Base-by-base conservation (phyloP, 2,113 vertebrate genomes). In the Hypocryptadius cinnamomeus region DNA sequence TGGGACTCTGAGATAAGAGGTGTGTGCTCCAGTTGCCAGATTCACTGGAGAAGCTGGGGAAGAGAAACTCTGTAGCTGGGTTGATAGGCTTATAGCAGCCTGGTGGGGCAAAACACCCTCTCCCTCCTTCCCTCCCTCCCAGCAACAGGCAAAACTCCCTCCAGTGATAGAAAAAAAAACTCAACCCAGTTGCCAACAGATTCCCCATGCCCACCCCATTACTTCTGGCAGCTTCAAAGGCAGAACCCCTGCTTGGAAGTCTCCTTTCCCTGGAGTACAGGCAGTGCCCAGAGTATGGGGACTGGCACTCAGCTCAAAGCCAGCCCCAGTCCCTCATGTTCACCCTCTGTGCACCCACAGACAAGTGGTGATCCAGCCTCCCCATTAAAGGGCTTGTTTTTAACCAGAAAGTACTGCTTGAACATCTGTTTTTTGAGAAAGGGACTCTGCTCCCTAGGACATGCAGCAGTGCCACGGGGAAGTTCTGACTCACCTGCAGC, bases 261-360 rank as follows among this genome's bases (percentile, higher is more conserved):
- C 44, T 84, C 57, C n/a, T 50, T 57, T 14, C 21, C 35, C 63
- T 19, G 15, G 6, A 0, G 57, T 18, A 42, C 56, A 60, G 66
- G n/a, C 73, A 54, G 54, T 71, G 77, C 40, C 76, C 0, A 0
- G 24, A 40, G 31, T 1, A 0, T 9, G 15, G 40, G n/a, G 37
- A 70, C 7, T 1, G 42, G 57, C 22, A 40, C 31, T 16, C 0
- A 0, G 57, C 30, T 8, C 71, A 51, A 30, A 81, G 40, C 56
- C 85, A 84, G 72, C 1, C 1, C 39, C 6, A 1, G 16, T 8
- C 47, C 37, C 72, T 74, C 77, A 10, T 13, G 3, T 12, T 39
- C 9, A 1, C 37, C 22, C 42, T 27, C 44, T 25, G 30, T 9
- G 44, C 47, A 44, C 77, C 7, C 79, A 37, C 30, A 51, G 40